Percentiles rank a stretch among this genome's conserved stretches.
Conservation (phyloP, 92 coral and sea anemone genomes). For the Bergia sp. region DNA sequence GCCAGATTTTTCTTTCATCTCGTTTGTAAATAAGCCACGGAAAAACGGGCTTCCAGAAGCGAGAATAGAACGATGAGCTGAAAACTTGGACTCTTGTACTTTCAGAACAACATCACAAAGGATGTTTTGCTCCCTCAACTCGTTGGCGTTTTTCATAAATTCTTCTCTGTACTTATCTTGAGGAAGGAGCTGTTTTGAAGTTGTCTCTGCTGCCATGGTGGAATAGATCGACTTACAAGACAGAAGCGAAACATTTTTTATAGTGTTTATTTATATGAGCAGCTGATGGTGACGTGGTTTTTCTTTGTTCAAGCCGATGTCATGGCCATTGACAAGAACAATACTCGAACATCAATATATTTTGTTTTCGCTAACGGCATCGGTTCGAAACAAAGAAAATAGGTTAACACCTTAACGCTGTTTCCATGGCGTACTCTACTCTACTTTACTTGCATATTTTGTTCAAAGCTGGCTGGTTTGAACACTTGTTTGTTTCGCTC, state of each 20-base stretch:
- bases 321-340: not conserved
- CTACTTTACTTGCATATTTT: not conserved
- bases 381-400: not conserved
- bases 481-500: no score
- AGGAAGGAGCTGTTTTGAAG: not conserved
- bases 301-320: not conserved
- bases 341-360: not conserved
- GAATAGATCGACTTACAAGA: not conserved
- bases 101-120: slow-evolving; percentile 72
- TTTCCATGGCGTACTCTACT: not conserved
- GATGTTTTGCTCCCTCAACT: slow-evolving; percentile 10
- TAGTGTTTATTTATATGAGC: slow-evolving; percentile 6
- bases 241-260: not conserved
- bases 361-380: not conserved
- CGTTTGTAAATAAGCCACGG: slow-evolving; percentile 58
- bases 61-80: slow-evolving; percentile 68
- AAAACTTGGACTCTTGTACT: slow-evolving; percentile 54
- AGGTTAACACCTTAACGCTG: not conserved
- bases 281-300: not conserved
- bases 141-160: slow-evolving; percentile 35
- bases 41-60: slow-evolving; percentile 72
- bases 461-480: not conserved
- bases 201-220: not conserved
- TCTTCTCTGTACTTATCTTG: slow-evolving; percentile 21
- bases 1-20: slow-evolving; percentile 49